A percentile compares a stretch with the other conserved stretches of the same genome.
Evolutionary conservation across 1,140 invertebrate species (phyloP).

Genomic region (Tribolium castaneum): DNA sequence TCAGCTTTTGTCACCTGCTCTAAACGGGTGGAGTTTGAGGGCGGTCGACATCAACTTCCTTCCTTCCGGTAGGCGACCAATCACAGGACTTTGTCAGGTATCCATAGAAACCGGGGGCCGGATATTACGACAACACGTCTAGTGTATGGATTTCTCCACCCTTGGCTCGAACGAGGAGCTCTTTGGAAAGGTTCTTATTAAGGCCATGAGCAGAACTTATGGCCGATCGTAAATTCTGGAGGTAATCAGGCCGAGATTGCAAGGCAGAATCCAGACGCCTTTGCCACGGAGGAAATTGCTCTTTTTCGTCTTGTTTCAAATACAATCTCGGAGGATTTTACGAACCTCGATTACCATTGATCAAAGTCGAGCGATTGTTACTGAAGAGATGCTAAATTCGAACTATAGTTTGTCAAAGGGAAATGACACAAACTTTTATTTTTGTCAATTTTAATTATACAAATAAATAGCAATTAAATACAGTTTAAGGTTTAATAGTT

Average conservation of each 20-base stretch:
- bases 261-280: constrained; percentile 6
- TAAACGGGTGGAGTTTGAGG: constrained; percentile 35
- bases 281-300: not conserved
- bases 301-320: constrained; percentile 8
- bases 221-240: constrained; percentile 37
- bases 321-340: not conserved
- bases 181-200: constrained; percentile 42
- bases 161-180: not conserved
- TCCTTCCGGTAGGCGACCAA: constrained; percentile 52
- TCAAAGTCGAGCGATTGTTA: not conserved
- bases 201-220: constrained; percentile 45
- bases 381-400: too few relatives aligned
- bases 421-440: too few relatives aligned
- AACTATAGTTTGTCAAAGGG: too few relatives aligned
- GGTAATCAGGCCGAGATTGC: constrained; percentile 30
- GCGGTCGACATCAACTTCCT: constrained; percentile 43
- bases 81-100: constrained; percentile 39
- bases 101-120: constrained; percentile 45
- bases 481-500: too few relatives aligned
- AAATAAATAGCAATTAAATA: too few relatives aligned
- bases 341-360: not conserved
- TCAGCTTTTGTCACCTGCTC: constrained; percentile 44
- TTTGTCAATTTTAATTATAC: too few relatives aligned
- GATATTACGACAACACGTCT: constrained; percentile 40
- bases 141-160: constrained; percentile 16